Conservation (phyloP, 2,797 vertebrate genomes). For the Crenichthys baileyi region DNA sequence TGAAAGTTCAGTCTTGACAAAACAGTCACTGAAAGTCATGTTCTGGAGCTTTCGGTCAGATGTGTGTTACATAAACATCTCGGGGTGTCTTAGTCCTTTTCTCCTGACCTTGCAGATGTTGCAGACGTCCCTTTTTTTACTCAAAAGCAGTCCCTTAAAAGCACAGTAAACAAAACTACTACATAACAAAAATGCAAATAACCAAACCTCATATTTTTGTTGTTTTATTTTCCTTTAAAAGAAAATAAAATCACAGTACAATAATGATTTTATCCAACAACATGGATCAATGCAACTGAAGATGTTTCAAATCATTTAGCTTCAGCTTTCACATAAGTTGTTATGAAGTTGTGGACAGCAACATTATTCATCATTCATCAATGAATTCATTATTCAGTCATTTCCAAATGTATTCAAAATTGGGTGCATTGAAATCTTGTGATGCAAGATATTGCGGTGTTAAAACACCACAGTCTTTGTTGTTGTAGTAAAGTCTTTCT, state of each 20-base stretch:
- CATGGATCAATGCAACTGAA: neutral
- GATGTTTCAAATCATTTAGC: neutral
- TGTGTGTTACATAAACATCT: neutral
- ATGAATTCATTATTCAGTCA: neutral
- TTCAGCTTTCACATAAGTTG: neutral
- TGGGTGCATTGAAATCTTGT: neutral
- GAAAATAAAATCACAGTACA: neutral
- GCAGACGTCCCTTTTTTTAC: neutral
- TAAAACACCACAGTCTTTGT: neutral
- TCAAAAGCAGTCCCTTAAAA: neutral
- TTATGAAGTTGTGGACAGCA: neutral
- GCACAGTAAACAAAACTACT: neutral
- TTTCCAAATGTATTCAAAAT: neutral
- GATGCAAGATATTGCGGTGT: neutral
- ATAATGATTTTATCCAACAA: neutral
- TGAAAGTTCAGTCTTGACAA: conserved; percentile 11
- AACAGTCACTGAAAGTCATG: no score
- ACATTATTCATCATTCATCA: neutral
- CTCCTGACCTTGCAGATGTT: neutral
- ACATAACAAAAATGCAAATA: neutral
- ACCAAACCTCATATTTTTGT: neutral
- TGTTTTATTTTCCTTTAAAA: neutral
- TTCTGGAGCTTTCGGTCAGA: neutral
- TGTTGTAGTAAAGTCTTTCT: neutral
- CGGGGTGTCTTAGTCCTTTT: neutral